Evolutionary conservation across 1,140 invertebrate genomes (phyloP).

Genomic region (Drosophila orosa): DNA sequence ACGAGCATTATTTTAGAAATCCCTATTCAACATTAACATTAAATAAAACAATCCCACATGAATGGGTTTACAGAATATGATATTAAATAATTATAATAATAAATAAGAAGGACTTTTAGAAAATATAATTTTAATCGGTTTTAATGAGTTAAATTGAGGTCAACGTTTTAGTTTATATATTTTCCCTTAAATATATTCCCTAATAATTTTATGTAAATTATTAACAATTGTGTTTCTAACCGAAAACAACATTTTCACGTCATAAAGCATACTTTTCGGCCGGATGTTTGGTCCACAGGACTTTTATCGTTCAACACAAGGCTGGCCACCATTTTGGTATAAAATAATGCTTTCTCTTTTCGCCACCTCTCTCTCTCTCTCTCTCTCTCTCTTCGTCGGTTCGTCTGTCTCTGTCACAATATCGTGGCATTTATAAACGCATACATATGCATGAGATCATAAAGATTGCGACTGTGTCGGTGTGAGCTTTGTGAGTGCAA

Average conservation of each 20-base stretch:
- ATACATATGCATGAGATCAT: conserved; percentile 79
- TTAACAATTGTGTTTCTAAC: not conserved
- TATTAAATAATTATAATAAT: too few relatives aligned
- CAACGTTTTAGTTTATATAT: not conserved
- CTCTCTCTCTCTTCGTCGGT: conserved; percentile 7
- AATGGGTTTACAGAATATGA: too few relatives aligned
- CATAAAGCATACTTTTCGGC: conserved; percentile 13
- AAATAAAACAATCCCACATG: too few relatives aligned
- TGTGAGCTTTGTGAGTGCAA: conserved; percentile 44
- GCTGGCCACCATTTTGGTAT: conserved; percentile 31
- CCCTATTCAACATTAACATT: too few relatives aligned
- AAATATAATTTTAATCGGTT: not conserved
- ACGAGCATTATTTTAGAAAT: too few relatives aligned
- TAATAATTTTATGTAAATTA: not conserved
- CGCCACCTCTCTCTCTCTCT: not conserved
- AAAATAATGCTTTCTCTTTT: conserved; percentile 37
- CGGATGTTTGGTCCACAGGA: conserved; percentile 11
- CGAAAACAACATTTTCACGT: conserved; percentile 1
- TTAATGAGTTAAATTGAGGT: not conserved
- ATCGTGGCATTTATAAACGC: conserved; percentile 71
- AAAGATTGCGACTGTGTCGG: conserved; percentile 48
- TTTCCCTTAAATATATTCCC: not conserved
- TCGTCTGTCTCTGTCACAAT: conserved; percentile 24
- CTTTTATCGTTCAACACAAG: conserved; percentile 35
- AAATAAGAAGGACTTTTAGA: not conserved